Evolutionary conservation across 1,140 invertebrate species (phyloP).

Genomic region (Lithobius niger): DNA sequence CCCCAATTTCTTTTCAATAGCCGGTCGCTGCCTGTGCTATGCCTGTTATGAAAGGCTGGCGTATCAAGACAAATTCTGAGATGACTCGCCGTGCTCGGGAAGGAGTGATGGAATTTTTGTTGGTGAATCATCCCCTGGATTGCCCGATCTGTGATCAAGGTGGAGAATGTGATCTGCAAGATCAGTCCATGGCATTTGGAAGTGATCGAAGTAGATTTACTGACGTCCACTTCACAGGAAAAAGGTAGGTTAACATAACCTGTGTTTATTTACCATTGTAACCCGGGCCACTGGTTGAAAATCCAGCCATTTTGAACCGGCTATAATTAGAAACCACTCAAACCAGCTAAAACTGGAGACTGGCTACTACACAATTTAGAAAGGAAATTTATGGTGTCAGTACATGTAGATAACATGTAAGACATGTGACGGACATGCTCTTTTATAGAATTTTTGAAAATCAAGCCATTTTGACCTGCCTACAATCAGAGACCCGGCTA

Average conservation of each 20-base stretch:
- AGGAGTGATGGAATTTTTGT: conserved; percentile 98
- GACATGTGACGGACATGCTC: too few relatives aligned
- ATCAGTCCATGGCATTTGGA: conserved; percentile 99
- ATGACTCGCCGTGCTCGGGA: conserved; percentile 86
- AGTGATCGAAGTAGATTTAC: conserved; percentile 87
- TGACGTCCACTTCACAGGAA: conserved; percentile 85
- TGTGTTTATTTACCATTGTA: too few relatives aligned
- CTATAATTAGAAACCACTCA: too few relatives aligned
- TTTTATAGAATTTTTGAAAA: too few relatives aligned
- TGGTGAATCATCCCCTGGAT: conserved; percentile 97
- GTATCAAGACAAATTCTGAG: conserved; percentile 94
- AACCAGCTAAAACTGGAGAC: too few relatives aligned
- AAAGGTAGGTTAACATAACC: conserved; percentile 56
- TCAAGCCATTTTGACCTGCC: too few relatives aligned
- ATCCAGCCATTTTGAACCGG: too few relatives aligned
- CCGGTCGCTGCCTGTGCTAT: conserved; percentile 99
- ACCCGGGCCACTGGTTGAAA: too few relatives aligned
- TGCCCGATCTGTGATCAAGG: conserved; percentile 99
- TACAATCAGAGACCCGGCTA: too few relatives aligned
- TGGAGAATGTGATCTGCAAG: conserved; percentile 97
- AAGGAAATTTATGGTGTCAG: too few relatives aligned
- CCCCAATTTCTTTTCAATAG: conserved; percentile 41
- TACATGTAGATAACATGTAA: background rate
- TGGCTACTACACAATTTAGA: too few relatives aligned
- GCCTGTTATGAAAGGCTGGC: conserved; percentile 99